Conservation (phyloP, 1,140 invertebrate species). For the Cryptotermes secundus region DNA sequence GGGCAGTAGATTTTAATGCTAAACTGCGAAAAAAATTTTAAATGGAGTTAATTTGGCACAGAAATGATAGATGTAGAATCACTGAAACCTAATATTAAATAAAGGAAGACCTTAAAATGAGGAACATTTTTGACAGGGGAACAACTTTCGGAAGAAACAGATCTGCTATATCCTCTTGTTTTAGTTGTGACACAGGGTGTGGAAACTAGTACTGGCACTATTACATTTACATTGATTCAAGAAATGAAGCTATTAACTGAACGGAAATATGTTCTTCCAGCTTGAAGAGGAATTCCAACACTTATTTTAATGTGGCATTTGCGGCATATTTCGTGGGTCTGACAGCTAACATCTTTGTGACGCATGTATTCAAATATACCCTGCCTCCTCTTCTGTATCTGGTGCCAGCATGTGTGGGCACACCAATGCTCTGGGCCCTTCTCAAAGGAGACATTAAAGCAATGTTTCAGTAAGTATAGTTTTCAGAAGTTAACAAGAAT, state of each 20-base stretch:
- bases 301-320: slow-evolving; percentile 94
- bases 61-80: no score
- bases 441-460: slow-evolving; percentile 88
- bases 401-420: slow-evolving; percentile 92
- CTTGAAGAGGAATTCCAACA: slow-evolving; percentile 80
- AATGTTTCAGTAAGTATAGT: slow-evolving; percentile 80
- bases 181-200: no score
- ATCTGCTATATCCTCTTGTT: no score
- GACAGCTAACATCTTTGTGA: slow-evolving; percentile 91
- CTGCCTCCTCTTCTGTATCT: slow-evolving; percentile 97
- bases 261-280: slow-evolving; percentile 53
- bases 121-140: no score
- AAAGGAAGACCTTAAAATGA: no score
- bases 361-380: slow-evolving; percentile 99
- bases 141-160: neutral
- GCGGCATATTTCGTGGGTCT: slow-evolving; percentile 93
- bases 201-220: no score
- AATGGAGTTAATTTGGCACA: no score
- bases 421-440: slow-evolving; percentile 82
- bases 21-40: no score
- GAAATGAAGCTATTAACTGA: neutral
- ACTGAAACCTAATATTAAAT: no score
- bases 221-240: no score
- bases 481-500: neutral
- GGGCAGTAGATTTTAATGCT: no score